phyloP scores from a whole-genome alignment of 2,113 vertebrate species.

The Aramus guarauna region DNA sequence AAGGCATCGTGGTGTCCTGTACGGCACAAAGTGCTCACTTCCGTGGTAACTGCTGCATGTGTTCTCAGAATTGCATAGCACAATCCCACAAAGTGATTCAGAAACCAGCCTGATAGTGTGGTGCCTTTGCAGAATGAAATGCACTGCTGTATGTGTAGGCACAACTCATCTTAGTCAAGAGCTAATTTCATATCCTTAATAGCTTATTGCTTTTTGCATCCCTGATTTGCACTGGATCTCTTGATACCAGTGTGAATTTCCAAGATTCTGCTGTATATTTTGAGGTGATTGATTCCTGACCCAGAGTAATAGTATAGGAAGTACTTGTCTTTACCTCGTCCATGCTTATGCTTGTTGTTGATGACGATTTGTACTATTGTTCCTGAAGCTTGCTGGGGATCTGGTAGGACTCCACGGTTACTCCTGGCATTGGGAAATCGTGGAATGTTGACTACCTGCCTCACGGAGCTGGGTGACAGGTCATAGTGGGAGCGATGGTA shows the following conservation, averaged over 20 bases:
- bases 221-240: not conserved
- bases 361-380: conserved; percentile 83
- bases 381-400: conserved; percentile 76
- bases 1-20: not conserved
- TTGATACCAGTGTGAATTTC: not conserved
- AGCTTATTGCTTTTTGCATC: not conserved
- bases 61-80: not conserved
- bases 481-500: conserved; percentile 76
- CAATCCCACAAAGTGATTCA: not conserved
- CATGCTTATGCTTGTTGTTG: conserved; percentile 79
- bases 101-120: not conserved
- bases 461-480: conserved; percentile 32
- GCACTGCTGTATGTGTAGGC: not conserved
- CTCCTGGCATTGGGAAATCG: conserved; percentile 67
- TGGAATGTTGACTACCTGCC: conserved; percentile 56
- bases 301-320: not conserved
- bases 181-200: not conserved
- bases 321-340: conserved; percentile 69
- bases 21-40: not conserved
- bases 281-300: not conserved
- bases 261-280: not conserved
- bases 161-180: not conserved
- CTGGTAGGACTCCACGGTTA: conserved; percentile 69
- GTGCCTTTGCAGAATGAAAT: not conserved
- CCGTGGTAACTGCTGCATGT: not conserved